Percentiles rank a stretch among this genome's conserved stretches.
phyloP scores from a whole-genome alignment of 92 coral and sea anemone genomes.

The Bergia sp. region DNA sequence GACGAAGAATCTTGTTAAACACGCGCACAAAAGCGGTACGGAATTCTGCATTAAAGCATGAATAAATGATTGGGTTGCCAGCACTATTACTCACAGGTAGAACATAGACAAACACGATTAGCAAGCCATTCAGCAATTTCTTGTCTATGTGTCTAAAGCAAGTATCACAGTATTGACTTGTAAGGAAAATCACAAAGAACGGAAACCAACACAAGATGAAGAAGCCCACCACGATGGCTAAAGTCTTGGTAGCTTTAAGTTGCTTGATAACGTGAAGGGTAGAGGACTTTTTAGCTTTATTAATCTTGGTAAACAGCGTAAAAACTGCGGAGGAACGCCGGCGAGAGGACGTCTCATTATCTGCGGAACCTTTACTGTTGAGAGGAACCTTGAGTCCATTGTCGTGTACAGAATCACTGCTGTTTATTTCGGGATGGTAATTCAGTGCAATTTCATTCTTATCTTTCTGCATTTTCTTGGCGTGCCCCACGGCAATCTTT shows the following conservation, averaged over 20 bases:
- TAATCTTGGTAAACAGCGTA: neutral
- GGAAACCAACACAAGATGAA: slow-evolving; percentile 94
- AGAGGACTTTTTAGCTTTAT: slow-evolving; percentile 55
- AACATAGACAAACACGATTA: slow-evolving; percentile 72
- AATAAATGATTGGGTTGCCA: slow-evolving; percentile 93
- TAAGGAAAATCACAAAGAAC: slow-evolving; percentile 87
- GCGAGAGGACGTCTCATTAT: neutral
- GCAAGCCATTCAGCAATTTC: slow-evolving; percentile 31
- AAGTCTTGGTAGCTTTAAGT: slow-evolving; percentile 94
- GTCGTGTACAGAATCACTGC: slow-evolving; percentile 63
- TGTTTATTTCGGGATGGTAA: slow-evolving; percentile 66
- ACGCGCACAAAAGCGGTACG: slow-evolving; percentile 85
- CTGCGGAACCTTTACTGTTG: neutral
- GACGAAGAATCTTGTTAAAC: slow-evolving; percentile 67
- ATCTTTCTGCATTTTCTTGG: slow-evolving; percentile 77
- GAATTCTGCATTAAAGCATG: slow-evolving; percentile 91
- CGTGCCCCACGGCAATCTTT: slow-evolving; percentile 89
- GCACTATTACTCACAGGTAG: slow-evolving; percentile 95
- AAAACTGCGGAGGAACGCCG: slow-evolving; percentile 19
- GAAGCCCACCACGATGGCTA: slow-evolving; percentile 93
- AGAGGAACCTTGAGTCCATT: slow-evolving; percentile 42
- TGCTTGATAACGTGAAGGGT: slow-evolving; percentile 82
- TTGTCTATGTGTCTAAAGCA: slow-evolving; percentile 64
- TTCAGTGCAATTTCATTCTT: slow-evolving; percentile 82
- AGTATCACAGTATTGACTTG: slow-evolving; percentile 75